phyloP scores from a whole-genome alignment of 2,797 vertebrate species.

The Danio jaintianensis region DNA sequence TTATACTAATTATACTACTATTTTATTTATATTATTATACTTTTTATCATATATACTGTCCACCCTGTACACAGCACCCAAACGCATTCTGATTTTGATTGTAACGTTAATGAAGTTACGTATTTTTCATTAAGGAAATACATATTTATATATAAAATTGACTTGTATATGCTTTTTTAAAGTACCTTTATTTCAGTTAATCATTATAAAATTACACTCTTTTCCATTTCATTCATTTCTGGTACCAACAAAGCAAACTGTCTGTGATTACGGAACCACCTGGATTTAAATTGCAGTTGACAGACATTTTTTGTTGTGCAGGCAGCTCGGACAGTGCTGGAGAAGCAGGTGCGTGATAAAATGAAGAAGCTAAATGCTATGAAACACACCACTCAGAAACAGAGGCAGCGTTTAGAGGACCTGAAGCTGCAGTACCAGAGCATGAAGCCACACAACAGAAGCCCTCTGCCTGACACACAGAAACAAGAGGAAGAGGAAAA shows the following conservation, averaged over 20 bases:
- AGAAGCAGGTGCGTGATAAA: constrained; percentile 79
- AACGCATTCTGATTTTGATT: too few relatives aligned
- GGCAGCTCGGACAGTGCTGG: constrained; percentile 76
- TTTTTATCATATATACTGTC: too few relatives aligned
- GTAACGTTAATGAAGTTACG: too few relatives aligned
- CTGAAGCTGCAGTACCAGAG: constrained; percentile 74
- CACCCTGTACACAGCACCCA: too few relatives aligned
- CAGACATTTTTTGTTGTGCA: constrained; percentile 53
- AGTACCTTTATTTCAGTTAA: not conserved
- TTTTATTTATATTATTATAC: too few relatives aligned
- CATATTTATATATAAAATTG: too few relatives aligned
- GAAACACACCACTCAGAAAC: constrained; percentile 74
- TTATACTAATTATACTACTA: too few relatives aligned
- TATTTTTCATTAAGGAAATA: too few relatives aligned
- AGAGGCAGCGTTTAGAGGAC: constrained; percentile 70
- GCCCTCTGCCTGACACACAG: constrained; percentile 18
- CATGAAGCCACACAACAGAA: constrained; percentile 55
- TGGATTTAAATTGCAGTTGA: not conserved
- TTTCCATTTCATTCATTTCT: not conserved
- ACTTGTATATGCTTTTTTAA: too few relatives aligned
- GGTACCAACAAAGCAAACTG: not conserved
- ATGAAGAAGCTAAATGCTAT: constrained; percentile 81
- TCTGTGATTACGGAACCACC: not conserved
- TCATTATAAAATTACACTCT: not conserved
- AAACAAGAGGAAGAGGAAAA: constrained; percentile 71